Base-by-base conservation (phyloP, 2,797 vertebrate species). In the Galaxias olidus region DNA sequence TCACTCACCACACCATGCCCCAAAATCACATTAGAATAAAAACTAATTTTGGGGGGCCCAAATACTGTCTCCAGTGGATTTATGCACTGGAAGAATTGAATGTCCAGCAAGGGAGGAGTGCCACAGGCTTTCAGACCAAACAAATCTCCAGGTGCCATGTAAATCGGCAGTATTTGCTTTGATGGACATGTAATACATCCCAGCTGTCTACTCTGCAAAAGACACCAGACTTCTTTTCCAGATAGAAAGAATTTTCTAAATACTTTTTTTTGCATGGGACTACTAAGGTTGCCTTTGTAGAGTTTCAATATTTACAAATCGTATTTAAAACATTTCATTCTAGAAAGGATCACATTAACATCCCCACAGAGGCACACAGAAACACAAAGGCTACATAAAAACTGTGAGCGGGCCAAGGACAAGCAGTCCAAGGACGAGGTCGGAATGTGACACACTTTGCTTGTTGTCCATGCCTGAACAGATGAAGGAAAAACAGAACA, bases 1-100 rank as follows among this genome's bases (percentile, higher is more conserved):
- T 51, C 47, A 69, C 59, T 63, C 63, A 66, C 66, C 69, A 73
- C 63, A 44, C 63, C 4, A 17, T 30, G 40, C 45, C 61, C 30
- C 73, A 41, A 72, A 80, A 81, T 72, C 74, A 67, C 71, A 80
- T 78, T 81, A 75, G 72, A 84, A 78, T 72, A 72, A 75, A 77
- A 79, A 75, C 65, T 80, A 82, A 76, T 83, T 85, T 79, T 72
- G 73, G 67, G 82, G 48, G 17, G 55, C 74, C 74, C 20, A 51
- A 61, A 86, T 79, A 86, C 78, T 74, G 72, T 46, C 76, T 65
- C 72, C 57, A 66, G 78, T 66, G 62, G 70, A 68, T 68, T 72
- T 57, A 46, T 71, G 64, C 72, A 79, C 63, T 75, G 63, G 53
- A 45, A 56, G 59, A 66, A 78, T 69, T 46, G 59, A 69, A 69